These are phyloP conservation scores for Drosophila suboccidentalis DNA, from an alignment of 2,888 invertebrate genomes.

Conservation along the genomic window DNA sequence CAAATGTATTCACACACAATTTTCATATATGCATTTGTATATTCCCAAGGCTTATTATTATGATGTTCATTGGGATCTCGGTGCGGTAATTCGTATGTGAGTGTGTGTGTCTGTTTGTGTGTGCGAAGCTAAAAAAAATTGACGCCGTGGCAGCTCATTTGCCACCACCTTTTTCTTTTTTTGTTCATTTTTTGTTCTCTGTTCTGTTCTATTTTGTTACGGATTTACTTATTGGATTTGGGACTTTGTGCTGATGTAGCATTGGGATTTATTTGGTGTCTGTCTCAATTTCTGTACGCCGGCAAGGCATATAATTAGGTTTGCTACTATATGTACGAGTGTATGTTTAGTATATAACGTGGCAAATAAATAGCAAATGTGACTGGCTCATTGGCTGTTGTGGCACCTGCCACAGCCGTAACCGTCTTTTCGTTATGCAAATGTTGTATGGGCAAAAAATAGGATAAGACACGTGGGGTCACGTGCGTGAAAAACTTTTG, in stretches of 20 bases:
- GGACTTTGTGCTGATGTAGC: conserved; percentile 78
- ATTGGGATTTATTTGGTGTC: conserved; percentile 64
- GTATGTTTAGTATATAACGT: neutral
- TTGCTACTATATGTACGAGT: conserved; percentile 38
- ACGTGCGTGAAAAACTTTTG: conserved; percentile 63
- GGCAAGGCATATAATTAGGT: conserved; percentile 68
- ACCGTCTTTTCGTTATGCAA: conserved; percentile 64
- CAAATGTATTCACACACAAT: conserved; percentile 21
- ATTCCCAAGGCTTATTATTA: conserved; percentile 69
- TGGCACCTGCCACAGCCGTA: conserved; percentile 62
- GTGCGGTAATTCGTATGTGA: conserved; percentile 2
- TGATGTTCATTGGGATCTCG: conserved; percentile 54
- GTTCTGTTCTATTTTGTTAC: conserved; percentile 34
- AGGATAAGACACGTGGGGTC: conserved; percentile 57
- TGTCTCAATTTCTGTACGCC: conserved; percentile 36
- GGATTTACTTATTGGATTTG: conserved; percentile 80
- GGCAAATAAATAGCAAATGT: conserved; percentile 20
- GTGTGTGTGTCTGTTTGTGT: conserved; percentile 1
- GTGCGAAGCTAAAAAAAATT: conserved; percentile 22
- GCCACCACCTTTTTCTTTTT: conserved; percentile 14
- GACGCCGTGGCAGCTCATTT: conserved; percentile 44
- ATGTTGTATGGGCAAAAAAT: conserved; percentile 36
- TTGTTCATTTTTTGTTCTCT: conserved; percentile 10
- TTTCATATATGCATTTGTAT: conserved; percentile 22
- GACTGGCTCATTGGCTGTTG: conserved; percentile 23